Percentiles rank a stretch among this genome's conserved stretches.
Evolutionary conservation across 2,888 invertebrate species (phyloP).

Genomic region (Mechanitis messenoides): DNA sequence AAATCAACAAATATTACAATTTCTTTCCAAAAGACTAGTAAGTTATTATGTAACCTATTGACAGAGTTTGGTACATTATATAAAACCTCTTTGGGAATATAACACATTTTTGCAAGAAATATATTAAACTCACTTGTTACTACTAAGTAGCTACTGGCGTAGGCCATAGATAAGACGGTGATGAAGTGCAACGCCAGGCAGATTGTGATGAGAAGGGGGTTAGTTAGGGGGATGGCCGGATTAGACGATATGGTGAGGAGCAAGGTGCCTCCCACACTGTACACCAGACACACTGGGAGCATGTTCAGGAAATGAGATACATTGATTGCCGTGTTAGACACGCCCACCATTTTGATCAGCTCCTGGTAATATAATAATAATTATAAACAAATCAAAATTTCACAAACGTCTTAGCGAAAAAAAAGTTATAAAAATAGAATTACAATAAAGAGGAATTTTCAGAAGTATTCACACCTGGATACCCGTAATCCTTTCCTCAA

Average conservation of each 20-base stretch:
- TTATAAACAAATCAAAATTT: not conserved
- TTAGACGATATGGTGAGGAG: slow-evolving; percentile 50
- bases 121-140: slow-evolving; percentile 71
- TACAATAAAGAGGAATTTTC: not conserved
- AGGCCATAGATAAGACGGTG: slow-evolving; percentile 77
- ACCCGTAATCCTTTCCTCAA: slow-evolving; percentile 50
- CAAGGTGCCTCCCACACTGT: slow-evolving; percentile 55
- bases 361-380: slow-evolving; percentile 67
- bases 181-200: slow-evolving; percentile 78
- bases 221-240: slow-evolving; percentile 72
- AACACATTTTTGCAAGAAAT: not conserved
- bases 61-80: too few species aligned
- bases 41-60: too few species aligned
- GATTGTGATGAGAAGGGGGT: slow-evolving; percentile 72
- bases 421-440: not conserved
- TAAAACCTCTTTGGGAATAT: too few species aligned
- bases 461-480: slow-evolving; percentile 38
- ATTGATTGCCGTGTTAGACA: slow-evolving; percentile 80
- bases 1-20: too few species aligned
- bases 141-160: slow-evolving; percentile 78
- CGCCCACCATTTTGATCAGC: slow-evolving; percentile 86
- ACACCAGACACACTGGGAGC: slow-evolving; percentile 73
- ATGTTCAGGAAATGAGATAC: slow-evolving; percentile 82
- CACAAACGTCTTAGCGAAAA: not conserved
- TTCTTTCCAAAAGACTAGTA: too few species aligned